phyloP scores from a whole-genome alignment of 2,113 vertebrate species.

The Galemys pyrenaicus region DNA sequence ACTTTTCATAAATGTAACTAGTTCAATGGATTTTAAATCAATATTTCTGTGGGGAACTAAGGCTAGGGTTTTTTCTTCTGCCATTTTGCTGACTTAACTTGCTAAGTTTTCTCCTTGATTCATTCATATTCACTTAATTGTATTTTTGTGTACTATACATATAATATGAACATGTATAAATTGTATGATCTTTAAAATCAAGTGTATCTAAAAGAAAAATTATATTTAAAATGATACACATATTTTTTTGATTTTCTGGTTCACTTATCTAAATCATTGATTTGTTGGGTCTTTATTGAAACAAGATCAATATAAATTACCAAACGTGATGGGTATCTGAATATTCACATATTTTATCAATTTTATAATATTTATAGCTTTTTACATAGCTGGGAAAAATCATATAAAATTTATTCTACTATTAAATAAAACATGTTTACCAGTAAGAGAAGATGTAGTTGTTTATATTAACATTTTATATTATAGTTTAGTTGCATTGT shows the following conservation, averaged over 20 bases:
- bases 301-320: background rate
- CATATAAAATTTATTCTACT: background rate
- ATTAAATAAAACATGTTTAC: background rate
- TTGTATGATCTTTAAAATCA: background rate
- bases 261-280: background rate
- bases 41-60: background rate
- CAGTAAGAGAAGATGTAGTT: background rate
- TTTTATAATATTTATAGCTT: constrained; percentile 32
- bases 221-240: background rate
- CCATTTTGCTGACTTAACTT: background rate
- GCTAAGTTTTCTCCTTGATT: background rate
- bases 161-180: background rate
- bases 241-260: background rate
- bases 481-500: background rate
- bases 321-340: background rate
- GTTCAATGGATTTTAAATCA: background rate
- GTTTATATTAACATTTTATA: background rate
- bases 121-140: background rate
- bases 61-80: background rate
- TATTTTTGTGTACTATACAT: background rate
- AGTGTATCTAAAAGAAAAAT: background rate
- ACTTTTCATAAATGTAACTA: background rate
- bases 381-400: background rate
- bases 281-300: background rate
- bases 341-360: background rate